Conservation (phyloP, 1,140 invertebrate genomes). For the Leguminivora glycinivorella region DNA sequence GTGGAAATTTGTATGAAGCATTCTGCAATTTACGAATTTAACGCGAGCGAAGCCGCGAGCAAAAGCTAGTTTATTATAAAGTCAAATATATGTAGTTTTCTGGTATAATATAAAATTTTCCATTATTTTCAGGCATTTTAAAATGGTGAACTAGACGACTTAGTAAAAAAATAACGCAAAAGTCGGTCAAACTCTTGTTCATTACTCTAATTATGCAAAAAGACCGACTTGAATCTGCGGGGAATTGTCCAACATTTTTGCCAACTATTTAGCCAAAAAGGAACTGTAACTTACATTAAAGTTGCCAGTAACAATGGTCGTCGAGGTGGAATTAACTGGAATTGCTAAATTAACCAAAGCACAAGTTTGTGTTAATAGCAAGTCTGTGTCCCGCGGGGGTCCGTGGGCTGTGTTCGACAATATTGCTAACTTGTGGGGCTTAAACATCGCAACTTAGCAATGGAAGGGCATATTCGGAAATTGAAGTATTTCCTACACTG, state of each 20-base stretch:
- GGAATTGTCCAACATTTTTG: background rate
- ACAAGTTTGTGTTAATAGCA: conserved; percentile 26
- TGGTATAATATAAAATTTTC: too few species aligned
- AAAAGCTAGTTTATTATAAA: too few species aligned
- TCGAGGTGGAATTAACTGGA: background rate
- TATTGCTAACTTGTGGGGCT: background rate
- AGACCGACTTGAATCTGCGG: background rate
- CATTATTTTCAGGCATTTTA: too few species aligned
- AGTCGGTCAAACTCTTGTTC: background rate
- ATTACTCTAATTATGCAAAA: background rate
- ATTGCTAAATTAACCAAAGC: conserved; percentile 28
- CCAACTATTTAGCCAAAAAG: conserved; percentile 11
- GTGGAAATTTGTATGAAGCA: too few species aligned
- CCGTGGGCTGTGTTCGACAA: background rate
- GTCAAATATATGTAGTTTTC: too few species aligned
- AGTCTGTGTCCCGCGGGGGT: background rate
- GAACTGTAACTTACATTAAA: background rate
- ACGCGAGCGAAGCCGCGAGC: too few species aligned
- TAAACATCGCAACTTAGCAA: background rate
- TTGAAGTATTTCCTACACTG: background rate
- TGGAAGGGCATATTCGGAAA: background rate
- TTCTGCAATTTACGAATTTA: too few species aligned
- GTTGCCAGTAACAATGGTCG: conserved; percentile 13
- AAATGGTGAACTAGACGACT: too few species aligned
- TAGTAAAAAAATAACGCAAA: too few species aligned